Evolutionary conservation across 1,140 invertebrate species (phyloP).

Genomic region (Diorhabda elongata): DNA sequence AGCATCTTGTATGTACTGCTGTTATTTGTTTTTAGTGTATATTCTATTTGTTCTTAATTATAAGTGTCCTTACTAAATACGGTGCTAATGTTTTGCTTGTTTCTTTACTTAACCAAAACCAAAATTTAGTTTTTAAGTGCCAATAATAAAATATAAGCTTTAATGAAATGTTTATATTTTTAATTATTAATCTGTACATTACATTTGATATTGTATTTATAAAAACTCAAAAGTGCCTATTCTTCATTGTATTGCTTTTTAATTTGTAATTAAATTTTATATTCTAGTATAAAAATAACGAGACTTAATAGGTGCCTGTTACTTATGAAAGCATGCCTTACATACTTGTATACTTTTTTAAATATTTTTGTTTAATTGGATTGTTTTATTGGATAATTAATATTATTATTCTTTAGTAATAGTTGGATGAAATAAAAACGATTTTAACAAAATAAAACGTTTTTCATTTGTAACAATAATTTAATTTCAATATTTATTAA

Average conservation of each 20-base stretch:
- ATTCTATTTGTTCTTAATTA: conserved; percentile 5
- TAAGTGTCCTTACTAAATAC: conserved; percentile 18
- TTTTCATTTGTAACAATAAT: too few species aligned
- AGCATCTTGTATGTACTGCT: background rate
- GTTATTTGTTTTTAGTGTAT: background rate
- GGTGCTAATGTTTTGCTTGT: conserved; percentile 19
- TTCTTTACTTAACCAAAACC: conserved; percentile 14
- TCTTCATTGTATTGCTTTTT: background rate
- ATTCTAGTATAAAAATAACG: conserved; percentile 9
- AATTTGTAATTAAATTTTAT: conserved; percentile 12
- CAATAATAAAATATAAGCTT: conserved; percentile 20
- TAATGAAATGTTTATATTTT: conserved; percentile 5
- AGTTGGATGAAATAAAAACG: conserved; percentile 7
- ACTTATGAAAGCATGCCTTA: conserved; percentile 16
- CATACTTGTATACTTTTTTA: conserved; percentile 8
- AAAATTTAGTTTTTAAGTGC: conserved; percentile 16
- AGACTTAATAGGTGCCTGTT: conserved; percentile 20
- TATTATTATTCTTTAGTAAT: conserved; percentile 13
- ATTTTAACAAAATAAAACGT: too few species aligned
- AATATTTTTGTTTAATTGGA: conserved; percentile 12
- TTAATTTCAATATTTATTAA: too few species aligned
- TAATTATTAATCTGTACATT: conserved; percentile 18
- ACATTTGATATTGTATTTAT: conserved; percentile 10
- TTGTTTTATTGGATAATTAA: conserved; percentile 11
- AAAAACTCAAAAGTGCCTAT: conserved; percentile 12